phyloP scores from a whole-genome alignment of 1,140 invertebrate genomes.

The Meloidogyne hapla region DNA sequence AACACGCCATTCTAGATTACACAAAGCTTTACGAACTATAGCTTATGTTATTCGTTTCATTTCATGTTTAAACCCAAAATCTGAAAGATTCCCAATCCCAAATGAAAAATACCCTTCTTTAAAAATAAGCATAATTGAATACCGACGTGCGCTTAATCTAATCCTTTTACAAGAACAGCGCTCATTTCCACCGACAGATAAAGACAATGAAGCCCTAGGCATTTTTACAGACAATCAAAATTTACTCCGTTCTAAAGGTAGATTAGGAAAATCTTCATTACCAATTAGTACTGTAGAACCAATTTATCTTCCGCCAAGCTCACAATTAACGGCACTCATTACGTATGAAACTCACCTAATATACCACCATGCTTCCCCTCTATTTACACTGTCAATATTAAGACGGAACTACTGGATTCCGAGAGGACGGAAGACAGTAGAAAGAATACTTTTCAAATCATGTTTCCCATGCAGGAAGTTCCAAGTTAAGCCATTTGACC shows the following conservation, averaged over 20 bases:
- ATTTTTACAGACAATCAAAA: not conserved
- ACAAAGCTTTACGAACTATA: not conserved
- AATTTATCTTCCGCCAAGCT: constrained; percentile 3
- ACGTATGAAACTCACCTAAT: not conserved
- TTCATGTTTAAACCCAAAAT: not conserved
- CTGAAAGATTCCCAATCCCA: too few species aligned
- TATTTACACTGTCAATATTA: not conserved
- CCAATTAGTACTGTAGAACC: not conserved
- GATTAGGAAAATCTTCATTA: not conserved
- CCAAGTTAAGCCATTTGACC: not conserved
- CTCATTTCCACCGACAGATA: not conserved
- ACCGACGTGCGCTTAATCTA: too few species aligned
- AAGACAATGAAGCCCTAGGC: not conserved
- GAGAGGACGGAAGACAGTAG: not conserved
- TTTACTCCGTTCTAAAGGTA: not conserved
- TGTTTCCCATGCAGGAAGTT: not conserved
- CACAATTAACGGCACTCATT: not conserved
- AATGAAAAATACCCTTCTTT: too few species aligned
- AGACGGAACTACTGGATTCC: not conserved
- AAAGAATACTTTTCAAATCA: not conserved
- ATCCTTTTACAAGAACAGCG: not conserved
- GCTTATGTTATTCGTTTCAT: not conserved
- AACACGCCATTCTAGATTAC: not conserved
- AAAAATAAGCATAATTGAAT: too few species aligned
- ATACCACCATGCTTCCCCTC: not conserved